Evolutionary conservation across 2,888 invertebrate species (phyloP), one percentile per base, ranked within the genome.

Genomic region (Macrosiphum euphorbiae): DNA sequence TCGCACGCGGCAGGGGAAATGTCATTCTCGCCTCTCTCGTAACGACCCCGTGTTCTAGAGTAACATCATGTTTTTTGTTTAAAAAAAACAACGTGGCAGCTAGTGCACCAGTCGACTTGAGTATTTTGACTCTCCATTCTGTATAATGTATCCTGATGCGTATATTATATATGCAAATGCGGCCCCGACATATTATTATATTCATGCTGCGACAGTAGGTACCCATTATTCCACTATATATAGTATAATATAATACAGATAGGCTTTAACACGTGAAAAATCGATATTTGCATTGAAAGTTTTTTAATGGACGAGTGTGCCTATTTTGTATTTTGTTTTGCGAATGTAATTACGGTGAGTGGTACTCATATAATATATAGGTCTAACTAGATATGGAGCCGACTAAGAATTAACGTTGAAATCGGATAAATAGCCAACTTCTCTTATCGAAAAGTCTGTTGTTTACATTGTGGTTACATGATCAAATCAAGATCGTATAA

Each of bases 201-300:
- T 67, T 67, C n/a, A 35, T 7, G 16, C n/a, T n/a, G 67, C n/a
- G 16, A n/a, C n/a, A 7, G n/a, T 28, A 20, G 52, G 52, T 16
- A 52, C 52, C 52, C 13, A 50, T 7, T 44, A 44, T 44, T 44
- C 44, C 44, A 7, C 44, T 44, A 7, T 44, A 44, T 44, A 7
- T 44, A 44, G 13, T 13, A 11, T 50, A 50, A 11, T 50, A 50
- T 13, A 13, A 50, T 50, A 28, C 28, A 3, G 86, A 50, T 87
- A 87, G 35, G n/a, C 35, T 20, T 35, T 44, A 47, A n/a, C 16
- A n/a, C 35, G 20, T 35, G 24, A 88, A 52, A 52, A 88, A 52
- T 88, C 88, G 35, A 88, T 88, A 88, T 88, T 88, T 88, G 20
- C 26, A 52, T 10, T 10, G 52, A 52, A 88, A 52, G 52, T 35